Percentiles rank a stretch among this genome's conserved stretches.
Evolutionary conservation across 2,113 vertebrate genomes (phyloP).

Genomic region (Lathamus discolor): DNA sequence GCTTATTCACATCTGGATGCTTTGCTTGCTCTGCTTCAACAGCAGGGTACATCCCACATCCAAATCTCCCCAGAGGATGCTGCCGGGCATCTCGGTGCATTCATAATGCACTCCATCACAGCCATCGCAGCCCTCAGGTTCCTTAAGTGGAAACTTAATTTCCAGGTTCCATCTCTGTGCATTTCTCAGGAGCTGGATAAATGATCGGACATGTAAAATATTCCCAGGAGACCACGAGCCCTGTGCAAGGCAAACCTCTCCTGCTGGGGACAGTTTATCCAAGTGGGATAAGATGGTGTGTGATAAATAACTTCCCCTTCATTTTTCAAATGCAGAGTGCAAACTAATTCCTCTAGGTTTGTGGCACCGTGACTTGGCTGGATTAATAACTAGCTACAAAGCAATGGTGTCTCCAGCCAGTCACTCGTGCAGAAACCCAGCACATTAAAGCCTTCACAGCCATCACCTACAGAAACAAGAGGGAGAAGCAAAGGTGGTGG

Average conservation of each 20-base stretch:
- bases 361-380: background rate
- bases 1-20: background rate
- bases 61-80: background rate
- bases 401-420: background rate
- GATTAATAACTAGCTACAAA: background rate
- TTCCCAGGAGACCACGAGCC: background rate
- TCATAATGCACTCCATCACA: background rate
- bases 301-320: background rate
- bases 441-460: accelerated
- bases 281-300: background rate
- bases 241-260: background rate
- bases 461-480: background rate
- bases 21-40: accelerated
- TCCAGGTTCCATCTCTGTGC: background rate
- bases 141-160: background rate
- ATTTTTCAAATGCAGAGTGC: background rate
- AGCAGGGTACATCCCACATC: background rate
- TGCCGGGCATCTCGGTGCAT: background rate
- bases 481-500: background rate
- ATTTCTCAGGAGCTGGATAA: background rate
- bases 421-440: background rate
- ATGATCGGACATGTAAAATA: background rate
- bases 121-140: background rate
- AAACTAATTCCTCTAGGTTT: background rate
- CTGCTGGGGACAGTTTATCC: background rate